Conservation (phyloP, 2,888 invertebrate genomes). For the Mesochorus sp. region DNA sequence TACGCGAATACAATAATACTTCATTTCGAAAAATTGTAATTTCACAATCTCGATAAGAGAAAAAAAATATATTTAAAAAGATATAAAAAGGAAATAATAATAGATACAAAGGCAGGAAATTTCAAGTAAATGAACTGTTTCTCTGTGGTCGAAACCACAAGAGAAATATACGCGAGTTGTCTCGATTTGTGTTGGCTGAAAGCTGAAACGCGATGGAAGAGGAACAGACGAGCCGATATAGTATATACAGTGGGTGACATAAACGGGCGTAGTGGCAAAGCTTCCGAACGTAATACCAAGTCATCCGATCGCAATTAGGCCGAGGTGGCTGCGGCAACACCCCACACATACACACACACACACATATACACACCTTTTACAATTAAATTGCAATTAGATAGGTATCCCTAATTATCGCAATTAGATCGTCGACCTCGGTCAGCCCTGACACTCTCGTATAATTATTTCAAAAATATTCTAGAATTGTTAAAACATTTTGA, state of each 20-base stretch:
- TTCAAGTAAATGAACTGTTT: no score
- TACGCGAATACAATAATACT: no score
- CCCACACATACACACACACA: neutral
- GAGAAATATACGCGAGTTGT: constrained; percentile 40
- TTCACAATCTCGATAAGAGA: no score
- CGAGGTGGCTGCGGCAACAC: constrained; percentile 30
- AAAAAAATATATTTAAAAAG: no score
- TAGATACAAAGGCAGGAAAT: no score
- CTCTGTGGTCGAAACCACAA: constrained; percentile 24
- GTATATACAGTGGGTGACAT: constrained; percentile 38
- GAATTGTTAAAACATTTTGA: neutral
- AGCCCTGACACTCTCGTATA: constrained; percentile 16
- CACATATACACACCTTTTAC: constrained; percentile 40
- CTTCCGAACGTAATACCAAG: constrained; percentile 57
- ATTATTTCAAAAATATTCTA: no score
- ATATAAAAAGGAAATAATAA: no score
- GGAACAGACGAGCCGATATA: constrained; percentile 10
- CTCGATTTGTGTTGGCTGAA: constrained; percentile 56
- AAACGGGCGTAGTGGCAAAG: constrained; percentile 43
- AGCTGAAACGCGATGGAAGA: constrained; percentile 41
- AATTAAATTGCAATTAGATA: constrained; percentile 63
- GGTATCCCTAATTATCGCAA: constrained; percentile 65
- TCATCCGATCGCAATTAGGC: constrained; percentile 63
- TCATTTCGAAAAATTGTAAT: no score
- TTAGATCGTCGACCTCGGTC: constrained; percentile 58